Conservation (phyloP, 1,140 invertebrate species). For the Hesperophylax magnus region DNA sequence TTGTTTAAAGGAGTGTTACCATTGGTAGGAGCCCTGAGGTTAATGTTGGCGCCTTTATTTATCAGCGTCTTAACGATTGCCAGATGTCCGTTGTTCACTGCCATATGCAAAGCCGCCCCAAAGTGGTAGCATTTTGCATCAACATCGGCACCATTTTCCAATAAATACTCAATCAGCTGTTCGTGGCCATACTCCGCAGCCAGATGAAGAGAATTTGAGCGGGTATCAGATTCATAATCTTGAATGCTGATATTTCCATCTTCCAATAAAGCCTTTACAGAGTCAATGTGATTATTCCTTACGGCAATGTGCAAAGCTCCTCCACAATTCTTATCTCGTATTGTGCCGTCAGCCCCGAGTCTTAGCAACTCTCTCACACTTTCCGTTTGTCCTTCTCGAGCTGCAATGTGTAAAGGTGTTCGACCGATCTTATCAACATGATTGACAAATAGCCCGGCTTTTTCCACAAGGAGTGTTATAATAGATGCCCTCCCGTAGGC, state of each 20-base stretch:
- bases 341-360: not conserved
- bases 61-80: constrained; percentile 2
- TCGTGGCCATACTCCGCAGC: constrained; percentile 7
- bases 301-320: not conserved
- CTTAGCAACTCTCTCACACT: not conserved
- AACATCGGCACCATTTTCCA: not conserved
- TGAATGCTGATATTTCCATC: not conserved
- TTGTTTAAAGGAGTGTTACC: not conserved
- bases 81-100: not conserved
- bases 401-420: constrained; percentile 5
- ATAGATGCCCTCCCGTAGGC: not conserved
- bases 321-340: not conserved
- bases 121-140: not conserved
- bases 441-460: not conserved
- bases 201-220: not conserved
- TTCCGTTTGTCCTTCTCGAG: not conserved
- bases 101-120: not conserved
- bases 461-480: not conserved
- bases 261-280: not conserved
- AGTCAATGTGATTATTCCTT: not conserved
- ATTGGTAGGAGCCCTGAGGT: not conserved
- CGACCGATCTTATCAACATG: not conserved
- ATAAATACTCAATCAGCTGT: not conserved
- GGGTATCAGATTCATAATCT: not conserved
- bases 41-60: not conserved